Evolutionary conservation across 2,797 vertebrate species (phyloP), one percentile per base, ranked within the genome.

Genomic region (Amniataba percoides): DNA sequence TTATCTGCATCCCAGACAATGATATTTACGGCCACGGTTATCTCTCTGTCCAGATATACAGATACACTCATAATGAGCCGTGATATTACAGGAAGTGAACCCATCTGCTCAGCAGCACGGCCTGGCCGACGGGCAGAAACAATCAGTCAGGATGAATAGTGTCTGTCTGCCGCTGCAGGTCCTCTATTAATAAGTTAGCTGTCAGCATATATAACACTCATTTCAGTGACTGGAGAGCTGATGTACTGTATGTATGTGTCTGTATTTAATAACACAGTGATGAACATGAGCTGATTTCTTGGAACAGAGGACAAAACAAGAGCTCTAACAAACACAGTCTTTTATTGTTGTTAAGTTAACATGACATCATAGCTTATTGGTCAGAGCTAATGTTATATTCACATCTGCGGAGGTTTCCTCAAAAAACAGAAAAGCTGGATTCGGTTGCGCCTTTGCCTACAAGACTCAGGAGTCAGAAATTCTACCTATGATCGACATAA

Each of bases 281-380:
- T 3, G 6, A 53, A 40, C 10, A 25, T 15, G 1, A 55, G 11
- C 59, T 21, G 21, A 1, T 42, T 42, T 4, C 27, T 39, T 27
- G 7, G n/a, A 21, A 5, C 13, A 53, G 59, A 59, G 12, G 15
- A 31, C 3, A 51, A 78, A 74, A 64, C 42, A 71, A 45, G 13
- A 79, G 10, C 23, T 78, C 53, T 62, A 80, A 82, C 58, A 83
- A 84, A 81, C 45, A 71, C 65, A 49, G 71, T 21, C 9, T 86
- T 91, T 92, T 91, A 93, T 92, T 93, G 55, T 67, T 77, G 84
- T 88, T 91, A 84, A 75, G 62, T 80, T 69, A 83, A 84, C 69
- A 77, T 55, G 31, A 74, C 7, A 9, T 74, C 63, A 52, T 13
- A 64, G 69, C 19, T 56, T n/a, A 63, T n/a, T 21, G 23, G 31